Evolutionary conservation across 2,888 invertebrate species (phyloP).

Genomic region (Drosophila leonis): DNA sequence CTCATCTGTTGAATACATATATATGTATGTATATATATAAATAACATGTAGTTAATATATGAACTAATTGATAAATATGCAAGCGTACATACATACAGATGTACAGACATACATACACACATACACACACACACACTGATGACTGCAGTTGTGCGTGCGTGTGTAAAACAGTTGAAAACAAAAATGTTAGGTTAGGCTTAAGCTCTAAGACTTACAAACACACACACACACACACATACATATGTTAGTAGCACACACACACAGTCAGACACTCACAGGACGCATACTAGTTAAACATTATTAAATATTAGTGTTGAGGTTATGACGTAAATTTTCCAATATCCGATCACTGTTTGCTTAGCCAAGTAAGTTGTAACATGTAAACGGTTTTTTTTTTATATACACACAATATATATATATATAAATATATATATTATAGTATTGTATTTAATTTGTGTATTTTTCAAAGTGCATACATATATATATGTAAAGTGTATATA

Average conservation of each 20-base stretch:
- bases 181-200: conserved; percentile 46
- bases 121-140: conserved; percentile 39
- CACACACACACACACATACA: conserved; percentile 26
- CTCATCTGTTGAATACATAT: conserved; percentile 71
- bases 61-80: conserved; percentile 62
- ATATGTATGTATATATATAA: conserved; percentile 27
- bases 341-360: conserved; percentile 71
- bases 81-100: conserved; percentile 35
- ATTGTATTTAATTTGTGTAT: conserved; percentile 28
- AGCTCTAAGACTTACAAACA: conserved; percentile 51
- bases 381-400: conserved; percentile 40
- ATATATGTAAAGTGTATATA: not conserved
- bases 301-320: conserved; percentile 69
- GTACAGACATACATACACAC: conserved; percentile 31
- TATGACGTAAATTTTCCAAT: conserved; percentile 74
- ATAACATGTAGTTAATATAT: conserved; percentile 64
- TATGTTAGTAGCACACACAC: conserved; percentile 35
- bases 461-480: conserved; percentile 8
- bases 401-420: conserved; percentile 27
- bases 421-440: conserved; percentile 14
- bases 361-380: conserved; percentile 59
- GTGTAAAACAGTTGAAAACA: conserved; percentile 17
- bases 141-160: conserved; percentile 38
- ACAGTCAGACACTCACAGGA: conserved; percentile 14
- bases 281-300: conserved; percentile 46